These are phyloP conservation scores for Drosophila watanabei DNA, from an alignment of 1,140 invertebrate genomes.

Conservation along the genomic window DNA sequence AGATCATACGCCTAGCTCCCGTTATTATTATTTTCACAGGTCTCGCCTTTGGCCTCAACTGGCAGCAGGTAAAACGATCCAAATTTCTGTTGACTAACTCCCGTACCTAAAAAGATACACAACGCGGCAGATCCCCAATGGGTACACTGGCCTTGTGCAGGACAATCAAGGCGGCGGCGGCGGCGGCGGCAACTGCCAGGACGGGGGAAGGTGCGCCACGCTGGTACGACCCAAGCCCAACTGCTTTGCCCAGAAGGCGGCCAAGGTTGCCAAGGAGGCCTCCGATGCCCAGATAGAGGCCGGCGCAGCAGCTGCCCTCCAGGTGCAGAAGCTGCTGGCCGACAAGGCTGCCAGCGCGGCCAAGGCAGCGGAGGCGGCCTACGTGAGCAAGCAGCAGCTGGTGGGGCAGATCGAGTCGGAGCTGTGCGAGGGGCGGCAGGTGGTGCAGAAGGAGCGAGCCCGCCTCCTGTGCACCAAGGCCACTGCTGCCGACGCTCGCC, in stretches of 20 bases:
- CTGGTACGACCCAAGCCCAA: not conserved
- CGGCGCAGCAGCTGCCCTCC: not conserved
- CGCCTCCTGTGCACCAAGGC: slow-evolving; percentile 87
- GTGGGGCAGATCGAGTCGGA: slow-evolving; percentile 88
- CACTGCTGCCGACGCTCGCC: slow-evolving; percentile 87
- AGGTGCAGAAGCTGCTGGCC: slow-evolving; percentile 85
- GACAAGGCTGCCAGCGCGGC: slow-evolving; percentile 89
- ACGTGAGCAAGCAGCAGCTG: slow-evolving; percentile 88
- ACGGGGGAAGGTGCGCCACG: not conserved
- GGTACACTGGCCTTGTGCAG: not conserved
- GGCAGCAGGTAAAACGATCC: not conserved
- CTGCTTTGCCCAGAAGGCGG: slow-evolving; percentile 88
- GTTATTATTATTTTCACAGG: not conserved
- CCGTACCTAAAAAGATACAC: rapidly evolving
- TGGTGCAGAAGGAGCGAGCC: slow-evolving; percentile 88
- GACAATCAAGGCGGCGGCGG: not conserved
- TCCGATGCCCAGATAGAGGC: slow-evolving; percentile 63
- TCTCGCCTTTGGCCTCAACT: not conserved
- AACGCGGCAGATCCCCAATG: not conserved
- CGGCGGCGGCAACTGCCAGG: not conserved
- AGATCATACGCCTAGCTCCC: not conserved
- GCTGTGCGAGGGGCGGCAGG: slow-evolving; percentile 88
- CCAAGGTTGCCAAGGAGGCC: slow-evolving; percentile 88
- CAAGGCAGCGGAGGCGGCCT: slow-evolving; percentile 89
- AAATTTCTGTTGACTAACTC: not conserved